Base-by-base conservation (phyloP, 1,140 invertebrate species). In the Heliconius congener region DNA sequence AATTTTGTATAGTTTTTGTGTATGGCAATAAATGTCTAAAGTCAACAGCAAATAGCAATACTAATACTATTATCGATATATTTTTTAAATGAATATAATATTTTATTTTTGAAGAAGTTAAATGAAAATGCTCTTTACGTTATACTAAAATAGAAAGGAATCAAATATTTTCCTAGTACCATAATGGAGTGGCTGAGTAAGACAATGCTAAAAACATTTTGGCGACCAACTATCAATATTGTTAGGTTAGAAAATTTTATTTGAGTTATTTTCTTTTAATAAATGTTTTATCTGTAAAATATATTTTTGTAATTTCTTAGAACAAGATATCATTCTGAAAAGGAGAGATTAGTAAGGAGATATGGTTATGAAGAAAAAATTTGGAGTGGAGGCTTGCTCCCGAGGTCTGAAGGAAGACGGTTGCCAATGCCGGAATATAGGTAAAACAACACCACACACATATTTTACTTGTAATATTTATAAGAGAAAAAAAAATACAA, bases 341-440 rank as follows among this genome's bases (percentile, higher is more conserved):
- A 96, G 90, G 83, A 96, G 55, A 96, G 96, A 13, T 82, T 96
- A 9, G 86, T 97, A 27, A 93, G 96, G 77, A 94, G 97, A 77
- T 96, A 96, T 92, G 97, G 97, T 9, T 98, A 97, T 83, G 88
- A 96, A 77, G 97, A 98, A 57, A 94, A 94, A 78, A 93, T 97
- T 52, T 93, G 96, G 83, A 94, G 95, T 84, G 94, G 92, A 76
- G 97, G 97, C n/a, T 84, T 96, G 18, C 90, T 98, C 57, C 97
- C 97, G 0, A 95, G 97, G 82, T 85, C 95, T 37, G 92, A 93
- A 70, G 93, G 93, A 34, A 88, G 89, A 37, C 91, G 89, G 83
- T 84, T 96, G n/a, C 95, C 96, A 18, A 96, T 98, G 86, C 97
- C 97, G 3, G 90, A 96, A 50, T 98, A 98, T 79, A 95, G 92